Base-by-base conservation (phyloP, 1,140 invertebrate genomes). In the Nymphalis io region DNA sequence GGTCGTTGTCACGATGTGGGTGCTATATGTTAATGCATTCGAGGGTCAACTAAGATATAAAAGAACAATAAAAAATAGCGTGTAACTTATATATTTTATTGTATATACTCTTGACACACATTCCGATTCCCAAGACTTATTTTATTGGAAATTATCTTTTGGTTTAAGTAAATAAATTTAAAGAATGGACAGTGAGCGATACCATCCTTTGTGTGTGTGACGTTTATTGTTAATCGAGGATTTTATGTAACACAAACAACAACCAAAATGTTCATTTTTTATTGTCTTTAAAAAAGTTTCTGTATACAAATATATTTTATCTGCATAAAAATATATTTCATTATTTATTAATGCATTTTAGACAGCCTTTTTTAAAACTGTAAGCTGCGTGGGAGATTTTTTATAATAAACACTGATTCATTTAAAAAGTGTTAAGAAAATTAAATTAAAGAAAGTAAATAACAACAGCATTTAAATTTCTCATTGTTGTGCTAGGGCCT, bases 21-120 rank as follows among this genome's bases (percentile, higher is more conserved):
- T 20, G 46, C 39, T 39, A 55, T 48, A 63, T 53, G 46, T 53
- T 63, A 63, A 51, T 63, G 27, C 48, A 20, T 39, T 51, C 33
- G 46, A 53, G 27, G 61, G 61, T 63, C 61, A 63, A 53, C 48
- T 39, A 23, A 44, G 21, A 63, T 27, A 63, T 63, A 63, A 63
- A 63, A 39, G 23, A 53, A 27, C 51, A 53, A 39, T 48, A 38
- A 53, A 63, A 53, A 63, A 63, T 44, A 44, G 18, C 21, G 8
- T 21, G 13, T 53, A 21, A 39, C 38, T 53, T 44, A 61, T 44
- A 15, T 21, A 39, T 63, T 51, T 63, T 63, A 53, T 55, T 39
- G 33, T 48, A 51, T 44, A 38, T 62, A 62, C 27, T 63, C 61
- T 63, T 44, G 61, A 63, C 46, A 39, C 16, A 20, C 3, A 46